Conservation (phyloP, 53 echinoderm and acorn worm genomes). For the Paracentrotus lividus region DNA sequence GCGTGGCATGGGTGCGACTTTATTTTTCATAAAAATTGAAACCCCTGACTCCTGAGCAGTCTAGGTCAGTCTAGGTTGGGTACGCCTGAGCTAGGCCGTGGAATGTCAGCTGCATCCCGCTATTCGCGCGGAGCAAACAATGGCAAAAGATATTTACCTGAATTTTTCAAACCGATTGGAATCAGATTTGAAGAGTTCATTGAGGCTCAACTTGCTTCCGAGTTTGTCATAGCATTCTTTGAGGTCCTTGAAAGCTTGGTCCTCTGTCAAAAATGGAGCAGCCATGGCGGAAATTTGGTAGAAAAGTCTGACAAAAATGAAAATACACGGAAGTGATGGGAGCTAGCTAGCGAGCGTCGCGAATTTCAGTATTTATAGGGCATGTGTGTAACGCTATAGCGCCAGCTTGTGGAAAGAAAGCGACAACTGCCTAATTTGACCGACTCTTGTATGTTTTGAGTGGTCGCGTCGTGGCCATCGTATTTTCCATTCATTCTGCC, state of each 20-base stretch:
- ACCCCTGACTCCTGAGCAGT: background rate
- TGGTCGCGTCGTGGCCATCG: too few relatives aligned
- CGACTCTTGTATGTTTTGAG: background rate
- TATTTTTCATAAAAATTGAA: background rate
- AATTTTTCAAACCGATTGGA: conserved; percentile 89
- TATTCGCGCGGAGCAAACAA: background rate
- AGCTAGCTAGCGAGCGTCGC: background rate
- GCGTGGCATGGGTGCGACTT: background rate
- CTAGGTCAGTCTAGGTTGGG: background rate
- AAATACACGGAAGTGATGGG: conserved; percentile 27
- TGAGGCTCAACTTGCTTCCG: conserved; percentile 78
- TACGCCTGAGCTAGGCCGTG: background rate
- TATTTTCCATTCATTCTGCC: background rate
- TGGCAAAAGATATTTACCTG: conserved; percentile 63
- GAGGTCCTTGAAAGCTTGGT: conserved; percentile 84
- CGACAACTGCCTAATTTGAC: conserved; percentile 56
- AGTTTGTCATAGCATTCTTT: conserved; percentile 75
- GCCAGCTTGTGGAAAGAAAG: conserved; percentile 41
- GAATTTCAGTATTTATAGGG: background rate
- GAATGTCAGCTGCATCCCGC: background rate
- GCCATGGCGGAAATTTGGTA: conserved; percentile 66
- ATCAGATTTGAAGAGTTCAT: conserved; percentile 81
- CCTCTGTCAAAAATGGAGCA: conserved; percentile 80
- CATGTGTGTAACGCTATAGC: background rate
- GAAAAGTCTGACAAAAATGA: background rate